Conservation (phyloP, 2,113 vertebrate species). For the Irena cyanogastra region DNA sequence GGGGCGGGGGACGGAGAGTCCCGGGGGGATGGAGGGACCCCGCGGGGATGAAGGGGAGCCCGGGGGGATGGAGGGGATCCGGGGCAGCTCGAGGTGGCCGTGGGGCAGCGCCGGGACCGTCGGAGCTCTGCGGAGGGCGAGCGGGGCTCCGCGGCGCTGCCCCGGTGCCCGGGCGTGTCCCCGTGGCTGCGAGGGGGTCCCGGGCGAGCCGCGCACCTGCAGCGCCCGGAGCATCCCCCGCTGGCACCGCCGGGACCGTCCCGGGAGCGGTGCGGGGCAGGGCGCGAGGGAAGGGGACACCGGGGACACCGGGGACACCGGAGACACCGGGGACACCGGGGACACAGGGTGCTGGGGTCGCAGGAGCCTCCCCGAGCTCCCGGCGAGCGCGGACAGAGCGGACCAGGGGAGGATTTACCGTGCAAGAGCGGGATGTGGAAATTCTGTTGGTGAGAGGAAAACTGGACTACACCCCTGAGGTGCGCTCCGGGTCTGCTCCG, state of each 20-base stretch:
- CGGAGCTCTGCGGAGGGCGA: not conserved
- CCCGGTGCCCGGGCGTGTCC: not conserved
- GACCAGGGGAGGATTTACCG: too few species aligned
- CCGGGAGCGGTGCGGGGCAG: not conserved
- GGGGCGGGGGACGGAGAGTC: not conserved
- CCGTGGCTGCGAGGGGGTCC: not conserved
- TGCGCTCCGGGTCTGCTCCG: fast-evolving
- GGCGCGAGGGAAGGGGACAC: not conserved
- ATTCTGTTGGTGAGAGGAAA: not conserved
- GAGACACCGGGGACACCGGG: not conserved
- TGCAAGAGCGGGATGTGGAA: not conserved
- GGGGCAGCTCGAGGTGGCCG: too few species aligned
- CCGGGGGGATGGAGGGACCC: not conserved
- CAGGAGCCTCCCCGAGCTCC: not conserved
- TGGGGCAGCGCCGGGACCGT: not conserved
- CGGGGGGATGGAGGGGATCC: too few species aligned
- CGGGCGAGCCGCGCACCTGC: not conserved
- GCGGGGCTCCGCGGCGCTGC: not conserved
- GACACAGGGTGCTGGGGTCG: not conserved
- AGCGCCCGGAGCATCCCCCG: not conserved
- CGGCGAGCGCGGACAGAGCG: not conserved
- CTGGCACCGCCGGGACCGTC: not conserved
- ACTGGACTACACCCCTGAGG: fast-evolving
- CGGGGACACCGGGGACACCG: not conserved
- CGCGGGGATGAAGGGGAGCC: too few species aligned